Evolutionary conservation across 2,797 vertebrate species (phyloP), one percentile per base, ranked within the genome.

Genomic region (Anguilla pacifica): DNA sequence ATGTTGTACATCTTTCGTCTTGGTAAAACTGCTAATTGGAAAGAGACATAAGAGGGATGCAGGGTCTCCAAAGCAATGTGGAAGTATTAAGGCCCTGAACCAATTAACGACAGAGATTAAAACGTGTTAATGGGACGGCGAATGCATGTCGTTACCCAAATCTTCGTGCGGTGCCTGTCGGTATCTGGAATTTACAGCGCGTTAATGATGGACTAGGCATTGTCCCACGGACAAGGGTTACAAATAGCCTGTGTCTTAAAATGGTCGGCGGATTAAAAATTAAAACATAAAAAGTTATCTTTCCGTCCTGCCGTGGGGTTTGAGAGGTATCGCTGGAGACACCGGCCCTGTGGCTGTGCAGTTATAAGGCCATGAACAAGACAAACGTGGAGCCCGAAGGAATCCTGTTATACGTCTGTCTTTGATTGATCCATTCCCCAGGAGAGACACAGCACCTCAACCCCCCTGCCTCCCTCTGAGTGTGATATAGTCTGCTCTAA

Each of bases 41-140:
- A 46, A 82, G 79, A 82, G 79, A 82, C 79, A n/a, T 82, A 25
- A 82, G 43, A 82, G 79, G 43, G 9, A 51, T 25, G 22, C 46
- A n/a, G 79, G 10, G 46, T 82, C 79, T 82, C 79, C 43, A 82
- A 82, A 82, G 79, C 22, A 82, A 51, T 82, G 79, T 31, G 43
- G 46, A 82, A 51, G n/a, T 49, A n/a, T n/a, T 49, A 51, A 82
- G 46, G 46, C 79, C 79, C 79, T 49, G 79, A 82, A 82, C 79
- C 79, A 82, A 82, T 82, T 82, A 82, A 82, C 22, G 9, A 51
- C 43, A 82, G 79, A 82, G 46, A 82, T 82, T 82, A 82, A 82
- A 82, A 13, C 79, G 22, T n/a, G 79, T 46, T 82, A 82, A 82
- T n/a, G 46, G 79, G 79, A 82, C 43, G 22, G 79, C 9, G 79